Evolutionary conservation across 2,888 invertebrate species (phyloP), one percentile per base, ranked within the genome.

Genomic region (Archips crataeganus): DNA sequence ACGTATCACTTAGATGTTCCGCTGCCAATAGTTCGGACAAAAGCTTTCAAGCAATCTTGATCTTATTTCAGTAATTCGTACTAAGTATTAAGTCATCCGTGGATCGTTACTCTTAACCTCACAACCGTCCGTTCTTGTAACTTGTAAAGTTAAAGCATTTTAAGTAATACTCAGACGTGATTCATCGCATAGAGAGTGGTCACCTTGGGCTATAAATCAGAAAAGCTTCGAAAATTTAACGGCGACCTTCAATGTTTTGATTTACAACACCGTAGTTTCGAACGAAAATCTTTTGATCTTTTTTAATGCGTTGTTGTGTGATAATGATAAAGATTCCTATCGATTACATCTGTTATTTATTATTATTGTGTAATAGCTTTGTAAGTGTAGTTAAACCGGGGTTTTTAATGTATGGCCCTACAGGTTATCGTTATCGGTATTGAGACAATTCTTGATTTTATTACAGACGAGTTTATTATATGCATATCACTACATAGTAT

Each of bases 191-290:
- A 60, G 70, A 69, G 64, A 74, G 73, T 70, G 70, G 62, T 70
- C 70, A 68, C 74, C 77, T 72, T 74, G 75, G 57, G 68, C 64
- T 70, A 71, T 75, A 70, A 72, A 68, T 75, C 75, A 76, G 65
- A 71, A 47, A 62, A 74, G 61, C 67, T 49, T 70, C 47, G 42
- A 68, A 75, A 68, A 68, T 42, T 13, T 57, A 71, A 71, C 61
- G 39, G 39, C 67, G 59, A 71, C 59, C 59, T 71, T 67, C 49
- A 67, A 32, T 66, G 36, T 70, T 70, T 57, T 67, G 45, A 71
- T 75, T 75, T 68, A 68, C 59, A 68, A 63, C 34, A 59, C 67
- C 39, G 23, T 63, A 49, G 42, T 71, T 63, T 47, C 42, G 11
- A 71, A 57, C 47, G 15, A 45, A 68, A 66, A 45, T 59, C 23